Conservation (phyloP, 2,797 vertebrate genomes). For the Buceros bicornis region DNA sequence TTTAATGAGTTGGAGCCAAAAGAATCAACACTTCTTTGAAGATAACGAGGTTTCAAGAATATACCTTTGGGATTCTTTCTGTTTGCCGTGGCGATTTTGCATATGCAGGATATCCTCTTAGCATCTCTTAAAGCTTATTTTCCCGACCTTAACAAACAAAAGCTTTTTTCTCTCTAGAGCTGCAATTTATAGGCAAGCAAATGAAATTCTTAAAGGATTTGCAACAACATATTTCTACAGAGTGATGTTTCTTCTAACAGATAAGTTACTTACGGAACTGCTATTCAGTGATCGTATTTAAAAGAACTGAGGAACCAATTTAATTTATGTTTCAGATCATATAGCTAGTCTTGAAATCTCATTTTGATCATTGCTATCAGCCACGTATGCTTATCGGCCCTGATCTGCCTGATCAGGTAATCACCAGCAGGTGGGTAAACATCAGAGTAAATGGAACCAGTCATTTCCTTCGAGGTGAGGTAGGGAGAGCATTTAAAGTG, state of each 20-base stretch:
- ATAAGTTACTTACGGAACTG: not conserved
- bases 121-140: not conserved
- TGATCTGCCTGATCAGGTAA: not conserved
- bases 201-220: not conserved
- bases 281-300: not conserved
- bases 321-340: not conserved
- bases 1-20: not conserved
- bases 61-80: not conserved
- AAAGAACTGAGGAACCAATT: not conserved
- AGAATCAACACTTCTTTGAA: not conserved
- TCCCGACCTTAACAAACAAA: not conserved
- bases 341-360: not conserved
- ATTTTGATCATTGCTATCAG: not conserved
- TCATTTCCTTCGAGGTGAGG: not conserved
- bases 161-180: not conserved
- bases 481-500: not conserved
- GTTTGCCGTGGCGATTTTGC: not conserved
- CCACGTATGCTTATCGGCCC: not conserved
- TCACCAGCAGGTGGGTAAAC: not conserved
- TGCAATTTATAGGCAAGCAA: not conserved
- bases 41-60: not conserved
- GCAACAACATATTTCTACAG: not conserved
- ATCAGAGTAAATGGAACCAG: not conserved
- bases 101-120: not conserved
- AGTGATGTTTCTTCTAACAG: not conserved